Evolutionary conservation across 2,797 vertebrate genomes (phyloP), one percentile per base, ranked within the genome.

Genomic region (Dipus sagitta): DNA sequence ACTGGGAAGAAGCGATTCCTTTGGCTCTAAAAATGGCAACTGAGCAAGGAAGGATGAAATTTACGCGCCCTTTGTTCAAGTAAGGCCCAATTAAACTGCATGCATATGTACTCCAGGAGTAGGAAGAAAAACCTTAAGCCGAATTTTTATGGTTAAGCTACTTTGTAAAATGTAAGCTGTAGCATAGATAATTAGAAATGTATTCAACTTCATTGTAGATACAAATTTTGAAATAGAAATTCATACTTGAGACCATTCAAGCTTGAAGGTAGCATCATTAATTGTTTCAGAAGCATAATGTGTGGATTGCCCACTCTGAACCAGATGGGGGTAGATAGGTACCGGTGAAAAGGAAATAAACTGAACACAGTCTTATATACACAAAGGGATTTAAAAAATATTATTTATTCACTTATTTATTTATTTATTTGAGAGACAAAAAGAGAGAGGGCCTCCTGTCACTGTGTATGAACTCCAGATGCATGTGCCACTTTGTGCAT

Each of bases 1-100:
- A 93, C 72, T 99, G 99, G 99, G 99, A 99, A 96, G 99, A 99
- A 17, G 98, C 98, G 0, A 98, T 99, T 97, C 98, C 99, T 76
- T 86, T 99, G 97, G 99, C 99, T 68, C 95, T 99, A 92, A 98
- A 98, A 97, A 99, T 99, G 99, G 99, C 99, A 3, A 99, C 99
- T 0, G 99, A 99, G 67, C 99, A 99, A 97, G 99, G 99, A 91
- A 98, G 99, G 96, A 99, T 99, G 99, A 99, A 99, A 96, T 99
- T 99, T 96, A 99, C 99, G 1, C 98, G 99, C 1, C 99, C 99
- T 0, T 98, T 99, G 81, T 99, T 99, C 97, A 99, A 98, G 99
- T 99, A 98, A 97, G 96, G 34, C 91, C 75, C 52, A 70, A 3
- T 93, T 78, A 90, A 11, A 70, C 38, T 21, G 47, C 58, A 47